Percentiles rank a stretch among this genome's conserved stretches.
These are phyloP conservation scores for Holacanthus passer DNA, from an alignment of 2,113 vertebrate genomes.

Conservation along the genomic window DNA sequence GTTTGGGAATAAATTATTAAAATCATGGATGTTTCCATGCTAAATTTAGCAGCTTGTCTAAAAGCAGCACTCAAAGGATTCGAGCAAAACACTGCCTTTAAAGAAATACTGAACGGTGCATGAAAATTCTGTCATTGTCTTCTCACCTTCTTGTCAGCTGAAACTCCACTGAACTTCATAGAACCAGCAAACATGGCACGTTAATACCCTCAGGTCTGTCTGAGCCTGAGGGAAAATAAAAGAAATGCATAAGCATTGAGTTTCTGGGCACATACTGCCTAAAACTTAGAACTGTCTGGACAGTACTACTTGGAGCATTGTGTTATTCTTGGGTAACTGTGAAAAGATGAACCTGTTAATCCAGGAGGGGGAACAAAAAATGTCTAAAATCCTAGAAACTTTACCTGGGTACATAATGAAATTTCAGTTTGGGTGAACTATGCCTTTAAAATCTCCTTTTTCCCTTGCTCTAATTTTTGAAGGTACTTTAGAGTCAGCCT, in stretches of 20 bases:
- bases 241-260: conserved; percentile 13
- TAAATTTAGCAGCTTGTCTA: conserved; percentile 75
- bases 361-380: neutral
- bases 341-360: neutral
- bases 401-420: neutral
- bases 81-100: conserved; percentile 30
- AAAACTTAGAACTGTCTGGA: neutral
- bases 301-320: neutral
- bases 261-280: neutral
- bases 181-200: conserved; percentile 6
- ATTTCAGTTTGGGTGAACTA: conserved; percentile 13
- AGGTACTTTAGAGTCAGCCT: conserved; percentile 36
- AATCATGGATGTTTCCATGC: conserved; percentile 67
- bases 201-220: conserved; percentile 43
- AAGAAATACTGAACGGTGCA: conserved; percentile 57
- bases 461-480: conserved; percentile 22
- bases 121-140: conserved; percentile 59
- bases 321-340: neutral
- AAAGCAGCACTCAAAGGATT: conserved; percentile 69
- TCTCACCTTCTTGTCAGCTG: conserved; percentile 50
- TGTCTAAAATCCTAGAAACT: conserved; percentile 8
- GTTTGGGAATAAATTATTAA: conserved; percentile 75
- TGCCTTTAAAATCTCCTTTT: conserved; percentile 37
- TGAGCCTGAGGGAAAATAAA: conserved; percentile 25
- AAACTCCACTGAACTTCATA: conserved; percentile 42